phyloP scores from a whole-genome alignment of 2,888 invertebrate genomes.

The Brachypalpus laphriformis region DNA sequence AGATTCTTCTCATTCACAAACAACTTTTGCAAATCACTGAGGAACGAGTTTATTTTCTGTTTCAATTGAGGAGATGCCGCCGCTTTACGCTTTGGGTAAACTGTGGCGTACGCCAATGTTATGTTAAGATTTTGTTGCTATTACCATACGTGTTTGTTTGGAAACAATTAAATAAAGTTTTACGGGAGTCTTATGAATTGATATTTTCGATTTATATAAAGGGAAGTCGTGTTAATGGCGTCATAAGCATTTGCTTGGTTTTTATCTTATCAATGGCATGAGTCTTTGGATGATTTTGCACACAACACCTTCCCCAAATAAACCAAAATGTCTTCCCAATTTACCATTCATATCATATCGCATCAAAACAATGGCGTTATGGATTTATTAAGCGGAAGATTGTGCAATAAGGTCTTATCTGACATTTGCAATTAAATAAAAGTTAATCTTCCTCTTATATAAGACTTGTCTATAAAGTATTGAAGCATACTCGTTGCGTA shows the following conservation, averaged over 20 bases:
- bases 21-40: not conserved
- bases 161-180: slow-evolving; percentile 3
- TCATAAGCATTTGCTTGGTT: not conserved
- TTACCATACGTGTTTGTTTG: not conserved
- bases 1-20: slow-evolving; percentile 54
- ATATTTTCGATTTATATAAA: too few relatives aligned
- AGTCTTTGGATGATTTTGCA: slow-evolving; percentile 12
- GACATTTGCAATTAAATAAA: not conserved
- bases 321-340: not conserved
- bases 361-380: not conserved
- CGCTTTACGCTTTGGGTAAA: not conserved
- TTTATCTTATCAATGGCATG: slow-evolving; percentile 19
- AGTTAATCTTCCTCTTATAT: not conserved
- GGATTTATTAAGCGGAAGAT: slow-evolving; percentile 10
- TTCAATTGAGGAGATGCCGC: not conserved
- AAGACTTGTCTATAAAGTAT: not conserved
- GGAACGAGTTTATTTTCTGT: slow-evolving; percentile 1
- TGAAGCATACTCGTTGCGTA: not conserved
- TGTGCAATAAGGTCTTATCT: not conserved
- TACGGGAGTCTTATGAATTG: too few relatives aligned
- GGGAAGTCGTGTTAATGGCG: too few relatives aligned
- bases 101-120: slow-evolving; percentile 22
- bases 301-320: slow-evolving; percentile 19
- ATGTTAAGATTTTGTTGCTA: slow-evolving; percentile 1
- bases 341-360: not conserved